Conservation (phyloP, 2,113 vertebrate genomes). For the Planiliza haematocheilus region DNA sequence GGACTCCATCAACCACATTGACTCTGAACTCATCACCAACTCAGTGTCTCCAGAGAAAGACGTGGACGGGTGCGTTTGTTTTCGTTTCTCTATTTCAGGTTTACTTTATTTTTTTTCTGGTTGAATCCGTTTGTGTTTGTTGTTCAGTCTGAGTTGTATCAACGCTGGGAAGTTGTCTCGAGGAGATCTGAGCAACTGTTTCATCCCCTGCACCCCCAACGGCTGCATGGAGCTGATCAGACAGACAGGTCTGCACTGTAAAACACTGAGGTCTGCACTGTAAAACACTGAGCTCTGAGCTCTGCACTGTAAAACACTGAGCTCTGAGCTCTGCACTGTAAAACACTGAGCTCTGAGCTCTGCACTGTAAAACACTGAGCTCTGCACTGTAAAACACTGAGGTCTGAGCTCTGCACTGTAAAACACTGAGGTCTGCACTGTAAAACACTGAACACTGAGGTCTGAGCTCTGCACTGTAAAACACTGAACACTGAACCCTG, state of each 20-base stretch:
- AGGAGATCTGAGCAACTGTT: constrained; percentile 91
- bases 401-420: too few species aligned
- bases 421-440: too few species aligned
- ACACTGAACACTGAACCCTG: too few species aligned
- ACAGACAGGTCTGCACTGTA: constrained; percentile 85
- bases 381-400: too few species aligned
- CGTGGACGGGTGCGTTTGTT: constrained; percentile 91
- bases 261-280: not conserved
- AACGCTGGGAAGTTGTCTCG: constrained; percentile 94
- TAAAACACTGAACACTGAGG: too few species aligned
- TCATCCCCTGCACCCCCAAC: constrained; percentile 94
- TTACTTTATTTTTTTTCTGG: too few species aligned
- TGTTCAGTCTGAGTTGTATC: constrained; percentile 89
- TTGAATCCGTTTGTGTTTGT: constrained; percentile 75
- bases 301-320: too few species aligned
- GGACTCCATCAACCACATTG: constrained; percentile 87
- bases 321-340: too few species aligned
- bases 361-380: too few species aligned
- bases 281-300: too few species aligned
- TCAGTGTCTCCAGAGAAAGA: constrained; percentile 92
- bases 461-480: too few species aligned
- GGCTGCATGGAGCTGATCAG: constrained; percentile 97
- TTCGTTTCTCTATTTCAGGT: constrained; percentile 25
- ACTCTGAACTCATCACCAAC: constrained; percentile 89
- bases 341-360: too few species aligned